phyloP scores from a whole-genome alignment of 2,888 invertebrate species.

The Osedax fenrisi region DNA sequence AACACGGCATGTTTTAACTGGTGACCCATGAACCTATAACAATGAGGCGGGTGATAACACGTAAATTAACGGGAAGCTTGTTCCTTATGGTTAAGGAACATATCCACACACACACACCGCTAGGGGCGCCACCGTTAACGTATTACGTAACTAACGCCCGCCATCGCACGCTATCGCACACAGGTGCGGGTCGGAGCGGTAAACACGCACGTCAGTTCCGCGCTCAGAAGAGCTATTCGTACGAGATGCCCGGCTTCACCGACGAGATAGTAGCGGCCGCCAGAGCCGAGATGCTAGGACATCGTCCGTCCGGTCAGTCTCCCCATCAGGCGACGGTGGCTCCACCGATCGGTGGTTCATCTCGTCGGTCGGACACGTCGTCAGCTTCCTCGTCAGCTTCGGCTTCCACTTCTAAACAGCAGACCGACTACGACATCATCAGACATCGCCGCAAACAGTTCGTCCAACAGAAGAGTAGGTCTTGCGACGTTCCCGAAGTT shows the following conservation, averaged over 20 bases:
- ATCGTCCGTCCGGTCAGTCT: background rate
- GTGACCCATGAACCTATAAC: too few species aligned
- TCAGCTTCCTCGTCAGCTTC: background rate
- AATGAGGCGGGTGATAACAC: too few species aligned
- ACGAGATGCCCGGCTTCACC: slow-evolving; percentile 23
- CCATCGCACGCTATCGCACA: background rate
- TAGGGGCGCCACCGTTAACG: too few species aligned
- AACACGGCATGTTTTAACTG: too few species aligned
- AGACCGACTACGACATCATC: background rate
- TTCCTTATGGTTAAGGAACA: background rate
- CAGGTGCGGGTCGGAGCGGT: background rate
- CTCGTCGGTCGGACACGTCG: background rate
- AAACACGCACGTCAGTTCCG: slow-evolving; percentile 19
- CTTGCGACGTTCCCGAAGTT: slow-evolving; percentile 27
- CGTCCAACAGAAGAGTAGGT: slow-evolving; percentile 32
- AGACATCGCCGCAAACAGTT: slow-evolving; percentile 15
- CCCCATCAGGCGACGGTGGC: background rate
- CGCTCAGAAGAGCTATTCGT: slow-evolving; percentile 34
- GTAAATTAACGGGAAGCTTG: too few species aligned
- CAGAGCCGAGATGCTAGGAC: background rate
- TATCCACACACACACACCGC: background rate
- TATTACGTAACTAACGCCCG: too few species aligned
- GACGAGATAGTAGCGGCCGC: background rate
- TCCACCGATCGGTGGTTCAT: background rate
- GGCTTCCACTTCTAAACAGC: background rate